phyloP scores from a whole-genome alignment of 2,888 invertebrate species.

The Clitarchus hookeri region DNA sequence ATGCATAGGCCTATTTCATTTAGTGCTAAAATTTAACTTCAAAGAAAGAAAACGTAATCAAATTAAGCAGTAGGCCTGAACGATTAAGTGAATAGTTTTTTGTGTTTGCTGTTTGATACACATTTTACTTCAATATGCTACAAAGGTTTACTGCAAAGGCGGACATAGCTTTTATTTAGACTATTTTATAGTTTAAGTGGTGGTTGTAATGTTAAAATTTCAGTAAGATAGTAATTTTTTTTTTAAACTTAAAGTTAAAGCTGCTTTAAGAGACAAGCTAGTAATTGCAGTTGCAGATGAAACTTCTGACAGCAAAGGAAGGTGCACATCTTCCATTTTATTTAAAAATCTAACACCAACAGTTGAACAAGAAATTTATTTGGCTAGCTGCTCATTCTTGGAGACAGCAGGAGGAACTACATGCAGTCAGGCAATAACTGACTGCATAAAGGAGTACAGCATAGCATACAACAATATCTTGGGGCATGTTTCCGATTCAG shows the following conservation, averaged over 20 bases:
- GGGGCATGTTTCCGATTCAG: not conserved
- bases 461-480: not conserved
- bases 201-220: too few species aligned
- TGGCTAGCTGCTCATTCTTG: conserved; percentile 9
- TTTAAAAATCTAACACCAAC: not conserved
- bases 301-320: conserved; percentile 22
- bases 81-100: too few species aligned
- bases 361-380: conserved; percentile 4
- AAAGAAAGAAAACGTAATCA: too few species aligned
- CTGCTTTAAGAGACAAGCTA: conserved; percentile 6
- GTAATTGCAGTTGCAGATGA: not conserved
- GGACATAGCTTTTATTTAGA: too few species aligned
- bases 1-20: too few species aligned
- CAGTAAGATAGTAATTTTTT: not conserved
- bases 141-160: too few species aligned
- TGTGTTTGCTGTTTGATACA: too few species aligned
- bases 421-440: not conserved
- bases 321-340: conserved; percentile 15
- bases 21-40: too few species aligned
- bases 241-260: not conserved
- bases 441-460: too few species aligned
- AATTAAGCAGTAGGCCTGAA: too few species aligned
- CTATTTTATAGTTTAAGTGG: too few species aligned
- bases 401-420: not conserved
- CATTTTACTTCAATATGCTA: too few species aligned